Conservation (phyloP, 2,888 invertebrate species). For the Alentia gelatinosa region DNA sequence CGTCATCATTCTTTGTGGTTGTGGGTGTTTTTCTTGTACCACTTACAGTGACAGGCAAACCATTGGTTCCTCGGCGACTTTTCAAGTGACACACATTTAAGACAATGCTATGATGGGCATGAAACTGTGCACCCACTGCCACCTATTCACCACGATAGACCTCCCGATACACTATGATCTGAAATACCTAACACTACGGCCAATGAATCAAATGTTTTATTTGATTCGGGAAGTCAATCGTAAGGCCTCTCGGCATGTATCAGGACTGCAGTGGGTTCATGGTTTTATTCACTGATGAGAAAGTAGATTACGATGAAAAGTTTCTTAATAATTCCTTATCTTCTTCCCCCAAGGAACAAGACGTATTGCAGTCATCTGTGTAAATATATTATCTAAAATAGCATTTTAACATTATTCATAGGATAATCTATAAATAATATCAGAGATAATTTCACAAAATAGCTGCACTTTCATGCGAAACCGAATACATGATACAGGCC, state of each 20-base stretch:
- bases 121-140: no score
- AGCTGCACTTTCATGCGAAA: background rate
- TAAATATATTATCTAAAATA: slow-evolving; percentile 28
- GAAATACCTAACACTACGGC: no score
- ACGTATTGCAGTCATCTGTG: background rate
- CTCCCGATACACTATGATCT: background rate
- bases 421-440: background rate
- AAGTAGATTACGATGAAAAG: no score
- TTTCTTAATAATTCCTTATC: no score
- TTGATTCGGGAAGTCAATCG: no score
- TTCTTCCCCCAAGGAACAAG: background rate
- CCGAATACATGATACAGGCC: no score
- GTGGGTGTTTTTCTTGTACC: background rate
- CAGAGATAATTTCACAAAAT: background rate
- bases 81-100: background rate
- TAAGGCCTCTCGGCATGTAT: no score
- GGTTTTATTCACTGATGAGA: no score
- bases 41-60: background rate
- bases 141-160: background rate
- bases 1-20: no score
- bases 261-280: no score
- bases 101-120: background rate
- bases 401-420: background rate
- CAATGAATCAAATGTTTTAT: no score
- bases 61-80: background rate